Conservation (phyloP, 2,113 vertebrate species). For the Tringa solitaria region DNA sequence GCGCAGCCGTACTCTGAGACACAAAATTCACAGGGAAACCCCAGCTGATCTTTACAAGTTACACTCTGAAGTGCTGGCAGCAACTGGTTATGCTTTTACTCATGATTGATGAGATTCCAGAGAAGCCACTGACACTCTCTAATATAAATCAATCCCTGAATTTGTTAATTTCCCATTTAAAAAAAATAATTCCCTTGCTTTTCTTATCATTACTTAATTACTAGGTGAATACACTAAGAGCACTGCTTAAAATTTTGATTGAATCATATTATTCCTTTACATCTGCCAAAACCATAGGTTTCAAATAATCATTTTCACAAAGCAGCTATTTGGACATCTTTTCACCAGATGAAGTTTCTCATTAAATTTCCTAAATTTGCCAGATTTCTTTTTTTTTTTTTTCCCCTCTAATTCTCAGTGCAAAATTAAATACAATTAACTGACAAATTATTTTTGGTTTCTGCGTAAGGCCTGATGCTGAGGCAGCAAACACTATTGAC, state of each 20-base stretch:
- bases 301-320: not conserved
- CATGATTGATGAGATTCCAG: not conserved
- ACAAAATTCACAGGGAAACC: not conserved
- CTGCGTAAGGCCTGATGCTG: not conserved
- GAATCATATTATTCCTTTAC: not conserved
- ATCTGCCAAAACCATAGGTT: not conserved
- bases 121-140: not conserved
- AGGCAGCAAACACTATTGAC: not conserved
- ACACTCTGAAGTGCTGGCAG: not conserved
- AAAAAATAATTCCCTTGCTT: not conserved
- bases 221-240: not conserved
- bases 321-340: not conserved
- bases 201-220: not conserved
- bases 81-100: not conserved
- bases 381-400: not conserved
- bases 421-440: not conserved
- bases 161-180: not conserved
- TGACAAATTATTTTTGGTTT: not conserved
- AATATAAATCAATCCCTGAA: not conserved
- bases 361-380: not conserved
- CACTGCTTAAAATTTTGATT: not conserved
- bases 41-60: too few species aligned
- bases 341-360: not conserved
- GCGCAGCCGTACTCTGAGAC: not conserved
- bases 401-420: not conserved